phyloP scores from a whole-genome alignment of 2,113 vertebrate species.

The Siniperca knerii region DNA sequence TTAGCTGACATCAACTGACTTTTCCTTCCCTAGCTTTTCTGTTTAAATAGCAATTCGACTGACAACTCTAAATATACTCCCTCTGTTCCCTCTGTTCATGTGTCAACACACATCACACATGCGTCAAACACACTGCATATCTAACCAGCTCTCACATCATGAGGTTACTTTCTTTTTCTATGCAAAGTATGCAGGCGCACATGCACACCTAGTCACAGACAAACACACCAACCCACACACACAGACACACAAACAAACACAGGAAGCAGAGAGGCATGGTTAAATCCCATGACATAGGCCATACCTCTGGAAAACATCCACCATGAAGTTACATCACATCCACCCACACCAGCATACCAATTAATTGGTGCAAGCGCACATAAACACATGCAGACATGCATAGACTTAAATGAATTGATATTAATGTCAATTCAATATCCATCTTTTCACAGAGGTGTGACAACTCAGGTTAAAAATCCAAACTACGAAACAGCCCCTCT shows the following conservation, averaged over 20 bases:
- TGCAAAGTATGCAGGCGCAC: slow-evolving; percentile 14
- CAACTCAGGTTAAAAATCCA: slow-evolving; percentile 24
- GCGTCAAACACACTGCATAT: slow-evolving; percentile 4
- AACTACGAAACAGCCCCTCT: not conserved
- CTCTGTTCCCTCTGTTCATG: slow-evolving; percentile 32
- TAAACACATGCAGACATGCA: not conserved
- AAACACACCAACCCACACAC: not conserved
- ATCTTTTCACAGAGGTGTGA: not conserved
- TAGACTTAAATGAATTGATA: not conserved
- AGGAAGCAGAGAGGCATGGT: slow-evolving; percentile 8
- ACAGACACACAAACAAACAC: slow-evolving; percentile 34
- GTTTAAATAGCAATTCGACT: slow-evolving; percentile 43
- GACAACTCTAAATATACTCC: slow-evolving; percentile 53
- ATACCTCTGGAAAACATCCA: slow-evolving; percentile 52
- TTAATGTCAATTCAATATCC: not conserved
- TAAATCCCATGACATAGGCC: slow-evolving; percentile 26
- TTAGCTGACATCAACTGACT: slow-evolving; percentile 16
- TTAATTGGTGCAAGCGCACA: not conserved
- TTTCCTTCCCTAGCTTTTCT: slow-evolving; percentile 8
- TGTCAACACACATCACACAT: slow-evolving; percentile 22
- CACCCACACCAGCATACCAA: slow-evolving; percentile 16
- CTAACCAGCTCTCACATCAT: slow-evolving; percentile 4
- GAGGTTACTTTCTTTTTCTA: slow-evolving; percentile 9
- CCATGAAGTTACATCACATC: slow-evolving; percentile 48
- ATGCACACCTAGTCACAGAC: slow-evolving; percentile 1